These are phyloP conservation scores for Seira musarum DNA, from an alignment of 2,888 invertebrate species.

Conservation along the genomic window DNA sequence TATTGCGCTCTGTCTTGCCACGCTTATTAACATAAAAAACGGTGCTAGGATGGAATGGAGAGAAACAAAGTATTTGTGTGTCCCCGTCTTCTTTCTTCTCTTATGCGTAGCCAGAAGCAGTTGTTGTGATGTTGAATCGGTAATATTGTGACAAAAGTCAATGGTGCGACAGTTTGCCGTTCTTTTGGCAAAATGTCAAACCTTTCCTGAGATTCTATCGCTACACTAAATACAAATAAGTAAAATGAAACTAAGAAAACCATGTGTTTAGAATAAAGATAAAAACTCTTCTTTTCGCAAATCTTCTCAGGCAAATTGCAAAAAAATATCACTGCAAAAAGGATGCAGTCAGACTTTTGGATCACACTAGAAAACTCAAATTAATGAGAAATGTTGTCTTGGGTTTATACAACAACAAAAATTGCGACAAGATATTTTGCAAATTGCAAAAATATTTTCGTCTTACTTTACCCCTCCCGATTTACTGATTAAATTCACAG, in stretches of 20 bases:
- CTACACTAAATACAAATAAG: too few species aligned
- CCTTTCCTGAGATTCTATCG: constrained; percentile 15
- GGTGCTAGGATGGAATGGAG: constrained; percentile 8
- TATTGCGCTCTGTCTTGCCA: constrained; percentile 24
- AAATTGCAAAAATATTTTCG: background rate
- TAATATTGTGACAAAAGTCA: constrained; percentile 50
- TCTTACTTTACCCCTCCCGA: background rate
- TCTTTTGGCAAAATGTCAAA: constrained; percentile 48
- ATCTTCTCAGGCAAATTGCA: constrained; percentile 28
- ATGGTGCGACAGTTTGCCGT: constrained; percentile 53
- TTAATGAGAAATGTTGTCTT: constrained; percentile 20
- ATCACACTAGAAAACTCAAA: background rate
- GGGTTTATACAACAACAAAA: background rate
- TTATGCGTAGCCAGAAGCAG: background rate
- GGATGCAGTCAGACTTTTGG: too few species aligned
- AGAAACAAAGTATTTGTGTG: constrained; percentile 19
- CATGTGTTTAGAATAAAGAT: constrained; percentile 48
- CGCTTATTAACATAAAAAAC: constrained; percentile 36
- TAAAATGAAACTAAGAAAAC: too few species aligned
- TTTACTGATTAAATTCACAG: background rate
- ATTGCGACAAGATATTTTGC: too few species aligned
- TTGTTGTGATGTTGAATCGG: background rate
- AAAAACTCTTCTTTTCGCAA: constrained; percentile 8
- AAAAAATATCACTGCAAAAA: too few species aligned
- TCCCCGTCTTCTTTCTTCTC: constrained; percentile 10